Percentiles rank a stretch among this genome's conserved stretches.
Evolutionary conservation across 2,113 vertebrate genomes (phyloP).

Genomic region (Sinocyclocheilus anshuiensis): DNA sequence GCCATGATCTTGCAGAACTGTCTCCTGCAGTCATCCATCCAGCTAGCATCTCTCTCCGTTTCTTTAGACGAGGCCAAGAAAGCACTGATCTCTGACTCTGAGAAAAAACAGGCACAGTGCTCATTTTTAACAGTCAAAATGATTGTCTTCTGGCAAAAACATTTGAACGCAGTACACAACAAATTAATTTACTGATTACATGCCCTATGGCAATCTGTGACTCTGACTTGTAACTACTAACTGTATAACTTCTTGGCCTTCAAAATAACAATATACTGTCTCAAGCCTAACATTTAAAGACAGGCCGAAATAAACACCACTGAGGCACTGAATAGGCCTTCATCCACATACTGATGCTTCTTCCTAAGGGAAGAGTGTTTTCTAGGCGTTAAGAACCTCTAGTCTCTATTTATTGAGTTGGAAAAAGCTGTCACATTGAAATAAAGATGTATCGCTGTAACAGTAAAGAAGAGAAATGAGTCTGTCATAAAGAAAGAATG

Average conservation of each 20-base stretch:
- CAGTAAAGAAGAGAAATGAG: constrained; percentile 5
- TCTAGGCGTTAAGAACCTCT: constrained; percentile 2
- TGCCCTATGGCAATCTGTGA: background rate
- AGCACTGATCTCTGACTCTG: constrained; percentile 81
- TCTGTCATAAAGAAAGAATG: background rate
- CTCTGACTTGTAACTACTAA: background rate
- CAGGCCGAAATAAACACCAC: background rate
- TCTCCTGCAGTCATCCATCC: constrained; percentile 80
- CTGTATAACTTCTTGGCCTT: constrained; percentile 7
- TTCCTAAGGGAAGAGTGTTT: constrained; percentile 10
- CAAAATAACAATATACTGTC: background rate
- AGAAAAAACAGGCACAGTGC: background rate
- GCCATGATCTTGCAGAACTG: constrained; percentile 82
- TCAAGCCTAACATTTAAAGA: constrained; percentile 16
- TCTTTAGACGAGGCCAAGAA: constrained; percentile 75
- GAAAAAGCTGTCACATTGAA: constrained; percentile 32
- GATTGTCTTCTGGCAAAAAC: background rate
- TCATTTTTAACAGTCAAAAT: background rate
- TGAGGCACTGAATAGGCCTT: background rate
- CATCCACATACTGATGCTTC: background rate
- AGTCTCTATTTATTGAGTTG: background rate
- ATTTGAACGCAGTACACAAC: background rate
- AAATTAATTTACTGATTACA: background rate
- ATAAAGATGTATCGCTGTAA: constrained; percentile 39
- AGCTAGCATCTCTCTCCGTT: constrained; percentile 70